These are phyloP conservation scores for Andinoacara biseriatus DNA, from an alignment of 2,113 vertebrate genomes.

Conservation along the genomic window DNA sequence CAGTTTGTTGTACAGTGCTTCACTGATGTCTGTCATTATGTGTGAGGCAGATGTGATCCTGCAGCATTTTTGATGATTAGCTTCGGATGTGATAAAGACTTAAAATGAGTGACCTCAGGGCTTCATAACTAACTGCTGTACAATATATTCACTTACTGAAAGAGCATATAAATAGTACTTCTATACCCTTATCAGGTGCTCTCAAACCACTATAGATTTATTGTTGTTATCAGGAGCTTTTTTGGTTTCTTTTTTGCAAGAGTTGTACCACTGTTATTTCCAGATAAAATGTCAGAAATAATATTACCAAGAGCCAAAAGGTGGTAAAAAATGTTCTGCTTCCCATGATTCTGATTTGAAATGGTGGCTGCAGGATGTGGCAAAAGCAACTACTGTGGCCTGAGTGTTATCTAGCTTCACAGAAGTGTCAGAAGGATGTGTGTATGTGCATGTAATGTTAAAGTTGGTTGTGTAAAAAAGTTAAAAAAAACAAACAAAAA, in stretches of 20 bases:
- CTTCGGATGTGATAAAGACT: conserved; percentile 36
- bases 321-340: neutral
- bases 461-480: conserved; percentile 4
- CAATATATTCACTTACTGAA: conserved; percentile 37
- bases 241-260: neutral
- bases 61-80: conserved; percentile 4
- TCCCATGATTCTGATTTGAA: conserved; percentile 5
- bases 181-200: conserved; percentile 54
- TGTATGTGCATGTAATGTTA: conserved; percentile 52
- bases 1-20: conserved; percentile 20
- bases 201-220: conserved; percentile 49
- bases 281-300: conserved; percentile 15
- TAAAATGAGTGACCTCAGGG: conserved; percentile 73
- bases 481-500: too few species aligned
- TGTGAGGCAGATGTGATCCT: conserved; percentile 8
- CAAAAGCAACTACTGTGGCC: neutral
- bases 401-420: conserved; percentile 24
- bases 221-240: conserved; percentile 10
- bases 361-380: conserved; percentile 13
- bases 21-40: conserved; percentile 20
- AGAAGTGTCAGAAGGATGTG: conserved; percentile 16
- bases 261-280: conserved; percentile 7
- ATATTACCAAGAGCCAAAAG: conserved; percentile 3
- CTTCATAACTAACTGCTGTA: conserved; percentile 62
- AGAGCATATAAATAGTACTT: conserved; percentile 23